A percentile compares a stretch with the other conserved stretches of the same genome.
Conservation (phyloP, 2,797 vertebrate species). For the Chiroxiphia lanceolata region DNA sequence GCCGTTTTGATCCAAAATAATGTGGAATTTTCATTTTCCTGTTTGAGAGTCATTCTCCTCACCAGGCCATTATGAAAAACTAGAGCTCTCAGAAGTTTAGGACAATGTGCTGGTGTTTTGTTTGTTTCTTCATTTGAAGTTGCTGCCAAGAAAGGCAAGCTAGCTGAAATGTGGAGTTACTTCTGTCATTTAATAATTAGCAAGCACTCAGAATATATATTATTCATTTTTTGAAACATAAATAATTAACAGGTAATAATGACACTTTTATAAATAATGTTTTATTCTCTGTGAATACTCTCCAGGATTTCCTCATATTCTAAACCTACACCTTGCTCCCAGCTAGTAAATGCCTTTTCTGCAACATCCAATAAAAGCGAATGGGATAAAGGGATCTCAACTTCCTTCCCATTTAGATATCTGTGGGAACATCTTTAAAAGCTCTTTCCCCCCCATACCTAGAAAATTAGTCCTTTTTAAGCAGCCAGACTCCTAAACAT, state of each 20-base stretch:
- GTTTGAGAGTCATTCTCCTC: not conserved
- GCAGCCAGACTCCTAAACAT: slow-evolving; percentile 21
- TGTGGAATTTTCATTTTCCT: not conserved
- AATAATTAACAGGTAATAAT: slow-evolving; percentile 63
- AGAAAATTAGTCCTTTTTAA: slow-evolving; percentile 44
- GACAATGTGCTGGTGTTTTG: not conserved
- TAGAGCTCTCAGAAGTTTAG: slow-evolving; percentile 29
- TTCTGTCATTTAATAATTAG: slow-evolving; percentile 70
- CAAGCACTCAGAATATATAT: slow-evolving; percentile 62
- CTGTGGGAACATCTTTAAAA: slow-evolving; percentile 57
- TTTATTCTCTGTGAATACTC: slow-evolving; percentile 56
- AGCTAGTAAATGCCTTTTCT: slow-evolving; percentile 42
- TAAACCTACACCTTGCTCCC: slow-evolving; percentile 41
- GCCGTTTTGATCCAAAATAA: not conserved
- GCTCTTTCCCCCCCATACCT: not conserved
- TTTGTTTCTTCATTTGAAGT: slow-evolving; percentile 37
- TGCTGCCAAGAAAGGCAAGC: slow-evolving; percentile 47
- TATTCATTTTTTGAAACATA: slow-evolving; percentile 57
- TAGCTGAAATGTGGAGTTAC: slow-evolving; percentile 53
- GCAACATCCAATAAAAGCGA: not conserved
- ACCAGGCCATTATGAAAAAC: slow-evolving; percentile 21
- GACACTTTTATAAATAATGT: slow-evolving; percentile 58
- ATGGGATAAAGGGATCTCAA: slow-evolving; percentile 14
- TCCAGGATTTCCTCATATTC: slow-evolving; percentile 51
- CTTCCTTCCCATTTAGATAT: slow-evolving; percentile 60